Evolutionary conservation across 2,113 vertebrate genomes (phyloP), one percentile per base, ranked within the genome.

Genomic region (Halcyon senegalensis): DNA sequence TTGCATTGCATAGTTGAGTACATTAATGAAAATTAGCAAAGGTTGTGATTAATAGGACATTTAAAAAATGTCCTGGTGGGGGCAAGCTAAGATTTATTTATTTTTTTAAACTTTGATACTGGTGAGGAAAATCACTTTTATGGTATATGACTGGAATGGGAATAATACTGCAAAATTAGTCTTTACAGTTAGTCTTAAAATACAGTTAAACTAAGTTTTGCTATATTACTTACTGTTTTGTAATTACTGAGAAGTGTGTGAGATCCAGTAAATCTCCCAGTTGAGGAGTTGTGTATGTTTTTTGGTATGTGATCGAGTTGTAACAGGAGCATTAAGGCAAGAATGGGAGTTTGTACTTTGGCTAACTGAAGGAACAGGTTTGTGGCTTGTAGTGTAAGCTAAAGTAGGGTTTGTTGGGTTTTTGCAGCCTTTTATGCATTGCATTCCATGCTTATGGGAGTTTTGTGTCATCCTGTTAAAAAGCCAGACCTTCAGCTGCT

Each of bases 401-500:
- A 33, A 64, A 46, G 24, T 63, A 77, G 58, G 10, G 30, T 25
- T 72, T 72, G 44, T 24, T 81, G 46, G 18, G 59, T 3, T 0
- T 43, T 44, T 76, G 9, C 21, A 66, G 55, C 27, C 55, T 50
- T 76, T 66, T 50, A 16, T 68, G 33, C 15, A 5, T 64, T 69
- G 3, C 37, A 10, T 91, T 83, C 68, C n/a, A 8, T 67, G n/a
- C n/a, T 88, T 64, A 30, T 83, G 66, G 72, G 59, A 93, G 46
- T 80, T 93, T 58, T 67, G 55, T 84, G 63, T 90, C 76, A 72
- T 92, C 63, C 50, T 77, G 90, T 77, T 77, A 14, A 48, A 59
- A 89, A 93, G 20, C 56, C 73, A 90, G 86, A 81, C 69, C 56
- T 87, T 18, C 80, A 93, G 73, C 81, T 95, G 85, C 90, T 93